A percentile compares a stretch with the other conserved stretches of the same genome.
Evolutionary conservation across 2,888 invertebrate genomes (phyloP).

Genomic region (Pachydiplax longipennis): DNA sequence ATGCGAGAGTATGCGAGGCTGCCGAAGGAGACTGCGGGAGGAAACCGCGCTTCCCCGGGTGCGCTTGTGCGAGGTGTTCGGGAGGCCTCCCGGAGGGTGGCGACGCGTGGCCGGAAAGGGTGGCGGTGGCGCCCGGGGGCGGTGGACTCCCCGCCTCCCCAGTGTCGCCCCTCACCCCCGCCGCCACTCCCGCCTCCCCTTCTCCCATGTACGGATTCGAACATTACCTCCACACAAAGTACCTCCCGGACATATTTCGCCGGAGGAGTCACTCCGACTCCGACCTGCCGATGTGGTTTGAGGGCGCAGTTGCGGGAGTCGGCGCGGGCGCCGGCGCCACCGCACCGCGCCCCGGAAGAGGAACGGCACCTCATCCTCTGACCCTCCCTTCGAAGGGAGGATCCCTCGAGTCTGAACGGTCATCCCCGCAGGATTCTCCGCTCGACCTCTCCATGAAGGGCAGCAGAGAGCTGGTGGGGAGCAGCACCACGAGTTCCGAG

Average conservation of each 20-base stretch:
- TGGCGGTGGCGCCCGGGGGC: constrained; percentile 47
- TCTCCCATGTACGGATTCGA: constrained; percentile 69
- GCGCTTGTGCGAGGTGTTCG: constrained; percentile 55
- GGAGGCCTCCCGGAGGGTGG: constrained; percentile 53
- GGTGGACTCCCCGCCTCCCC: constrained; percentile 64
- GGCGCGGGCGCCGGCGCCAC: constrained; percentile 57
- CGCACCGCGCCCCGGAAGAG: constrained; percentile 54
- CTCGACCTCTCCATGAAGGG: constrained; percentile 83
- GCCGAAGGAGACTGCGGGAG: constrained; percentile 50
- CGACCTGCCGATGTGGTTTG: constrained; percentile 67
- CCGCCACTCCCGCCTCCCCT: constrained; percentile 61
- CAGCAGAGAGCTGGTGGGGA: constrained; percentile 58
- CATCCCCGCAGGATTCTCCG: constrained; percentile 80
- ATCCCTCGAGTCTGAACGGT: constrained; percentile 63
- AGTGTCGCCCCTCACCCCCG: constrained; percentile 64
- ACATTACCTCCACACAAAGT: constrained; percentile 70
- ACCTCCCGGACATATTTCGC: constrained; percentile 69
- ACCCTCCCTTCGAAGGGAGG: constrained; percentile 57
- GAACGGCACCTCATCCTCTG: constrained; percentile 51
- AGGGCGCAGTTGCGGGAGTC: constrained; percentile 56
- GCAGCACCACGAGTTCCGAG: constrained; percentile 53
- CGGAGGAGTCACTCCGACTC: constrained; percentile 73
- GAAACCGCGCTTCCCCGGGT: constrained; percentile 56
- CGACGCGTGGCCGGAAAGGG: constrained; percentile 22
- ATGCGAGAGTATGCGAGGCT: constrained; percentile 51